phyloP scores from a whole-genome alignment of 2,113 vertebrate species.

The Nibea albiflora region DNA sequence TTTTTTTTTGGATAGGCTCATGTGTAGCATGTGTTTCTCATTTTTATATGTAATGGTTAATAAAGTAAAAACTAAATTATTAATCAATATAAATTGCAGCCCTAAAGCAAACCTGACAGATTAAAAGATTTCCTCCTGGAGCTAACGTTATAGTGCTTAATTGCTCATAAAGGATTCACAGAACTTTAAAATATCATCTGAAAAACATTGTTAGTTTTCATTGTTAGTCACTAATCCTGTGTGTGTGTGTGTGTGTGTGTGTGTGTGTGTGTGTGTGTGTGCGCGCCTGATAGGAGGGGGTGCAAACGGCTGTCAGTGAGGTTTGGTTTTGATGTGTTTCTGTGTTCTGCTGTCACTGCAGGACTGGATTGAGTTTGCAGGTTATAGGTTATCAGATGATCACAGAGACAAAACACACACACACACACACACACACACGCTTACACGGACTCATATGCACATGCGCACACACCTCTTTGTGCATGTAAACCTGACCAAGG shows the following conservation, averaged over 20 bases:
- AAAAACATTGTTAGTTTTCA: neutral
- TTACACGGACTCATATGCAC: neutral
- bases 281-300: conserved; percentile 26
- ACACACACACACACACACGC: conserved; percentile 16
- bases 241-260: neutral
- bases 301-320: conserved; percentile 72
- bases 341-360: conserved; percentile 61
- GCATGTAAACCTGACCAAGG: conserved; percentile 58
- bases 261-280: conserved; percentile 25
- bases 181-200: neutral
- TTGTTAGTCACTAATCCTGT: conserved; percentile 37
- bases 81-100: neutral
- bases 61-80: neutral
- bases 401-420: conserved; percentile 14
- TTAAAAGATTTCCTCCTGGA: neutral
- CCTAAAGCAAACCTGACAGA: neutral
- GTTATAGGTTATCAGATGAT: conserved; percentile 77
- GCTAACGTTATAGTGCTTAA: neutral
- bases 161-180: neutral
- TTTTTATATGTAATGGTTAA: neutral
- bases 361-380: conserved; percentile 70
- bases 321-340: conserved; percentile 58
- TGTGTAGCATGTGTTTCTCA: neutral
- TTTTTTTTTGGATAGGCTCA: neutral
- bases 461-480: conserved; percentile 26